Percentiles rank a stretch among this genome's conserved stretches.
phyloP scores from a whole-genome alignment of 2,888 invertebrate genomes.

The Hydropsyche betteni region DNA sequence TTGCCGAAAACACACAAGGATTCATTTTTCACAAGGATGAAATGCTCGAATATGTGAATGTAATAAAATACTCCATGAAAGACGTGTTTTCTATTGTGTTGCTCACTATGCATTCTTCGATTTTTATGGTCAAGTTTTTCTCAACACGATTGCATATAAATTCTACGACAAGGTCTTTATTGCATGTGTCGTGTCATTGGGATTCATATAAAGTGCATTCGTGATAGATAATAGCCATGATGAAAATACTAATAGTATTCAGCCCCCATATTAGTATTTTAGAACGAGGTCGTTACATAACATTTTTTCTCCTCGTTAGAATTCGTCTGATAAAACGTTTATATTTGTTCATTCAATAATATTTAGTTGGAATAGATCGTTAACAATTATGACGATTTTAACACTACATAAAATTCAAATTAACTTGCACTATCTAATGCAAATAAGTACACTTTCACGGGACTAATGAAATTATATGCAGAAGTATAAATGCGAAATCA shows the following conservation, averaged over 20 bases:
- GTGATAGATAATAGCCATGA: background rate
- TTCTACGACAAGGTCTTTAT: constrained; percentile 10
- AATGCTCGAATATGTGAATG: no score
- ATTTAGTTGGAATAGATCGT: no score
- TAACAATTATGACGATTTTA: no score
- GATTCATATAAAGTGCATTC: constrained; percentile 22
- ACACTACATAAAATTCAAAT: no score
- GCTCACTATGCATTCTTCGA: background rate
- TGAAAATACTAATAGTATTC: background rate
- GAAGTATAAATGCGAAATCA: no score
- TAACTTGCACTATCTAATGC: no score
- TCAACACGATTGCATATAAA: background rate
- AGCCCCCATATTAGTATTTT: constrained; percentile 3
- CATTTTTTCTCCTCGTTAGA: no score
- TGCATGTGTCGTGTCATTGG: background rate
- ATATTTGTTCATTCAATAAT: no score
- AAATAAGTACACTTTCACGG: no score
- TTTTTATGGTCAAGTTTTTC: background rate
- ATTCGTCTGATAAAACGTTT: no score
- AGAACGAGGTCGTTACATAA: constrained; percentile 1
- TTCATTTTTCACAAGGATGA: background rate
- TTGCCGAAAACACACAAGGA: constrained; percentile 5
- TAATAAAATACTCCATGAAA: background rate
- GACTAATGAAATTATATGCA: no score
- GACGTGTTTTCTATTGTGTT: background rate